Conservation (phyloP, 2,888 invertebrate species). For the Carpatolechia fugitivella region DNA sequence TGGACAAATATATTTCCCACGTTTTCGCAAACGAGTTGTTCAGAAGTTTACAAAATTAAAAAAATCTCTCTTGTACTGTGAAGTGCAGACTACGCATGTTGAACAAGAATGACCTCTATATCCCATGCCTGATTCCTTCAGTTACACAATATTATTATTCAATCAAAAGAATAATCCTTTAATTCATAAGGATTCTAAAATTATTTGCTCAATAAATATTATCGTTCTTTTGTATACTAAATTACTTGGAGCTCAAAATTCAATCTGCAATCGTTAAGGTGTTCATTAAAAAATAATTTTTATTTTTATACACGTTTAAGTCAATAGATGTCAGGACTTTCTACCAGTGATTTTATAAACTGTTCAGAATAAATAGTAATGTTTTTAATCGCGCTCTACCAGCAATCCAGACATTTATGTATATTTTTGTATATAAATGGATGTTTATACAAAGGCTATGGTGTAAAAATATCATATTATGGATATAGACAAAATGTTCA, state of each 20-base stretch:
- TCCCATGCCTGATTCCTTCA: not conserved
- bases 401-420: constrained; percentile 65
- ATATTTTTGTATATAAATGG: constrained; percentile 77
- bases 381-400: constrained; percentile 34
- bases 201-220: constrained; percentile 44
- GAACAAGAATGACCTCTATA: too few relatives aligned
- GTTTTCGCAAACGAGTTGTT: too few relatives aligned
- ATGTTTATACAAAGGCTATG: constrained; percentile 59
- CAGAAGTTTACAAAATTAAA: too few relatives aligned
- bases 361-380: constrained; percentile 35
- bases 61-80: too few relatives aligned
- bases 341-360: constrained; percentile 47
- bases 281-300: constrained; percentile 46
- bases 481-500: constrained; percentile 45
- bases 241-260: constrained; percentile 37
- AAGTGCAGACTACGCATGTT: too few relatives aligned
- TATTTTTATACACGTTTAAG: constrained; percentile 59
- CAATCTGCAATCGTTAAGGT: constrained; percentile 25
- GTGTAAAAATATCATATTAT: constrained; percentile 67
- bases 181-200: constrained; percentile 27
- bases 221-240: constrained; percentile 17
- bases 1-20: too few relatives aligned
- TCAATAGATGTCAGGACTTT: constrained; percentile 28
- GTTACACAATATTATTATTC: not conserved
- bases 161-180: not conserved